Evolutionary conservation across 2,888 invertebrate genomes (phyloP), one percentile per base, ranked within the genome.

Genomic region (Micoletzkya japonica): DNA sequence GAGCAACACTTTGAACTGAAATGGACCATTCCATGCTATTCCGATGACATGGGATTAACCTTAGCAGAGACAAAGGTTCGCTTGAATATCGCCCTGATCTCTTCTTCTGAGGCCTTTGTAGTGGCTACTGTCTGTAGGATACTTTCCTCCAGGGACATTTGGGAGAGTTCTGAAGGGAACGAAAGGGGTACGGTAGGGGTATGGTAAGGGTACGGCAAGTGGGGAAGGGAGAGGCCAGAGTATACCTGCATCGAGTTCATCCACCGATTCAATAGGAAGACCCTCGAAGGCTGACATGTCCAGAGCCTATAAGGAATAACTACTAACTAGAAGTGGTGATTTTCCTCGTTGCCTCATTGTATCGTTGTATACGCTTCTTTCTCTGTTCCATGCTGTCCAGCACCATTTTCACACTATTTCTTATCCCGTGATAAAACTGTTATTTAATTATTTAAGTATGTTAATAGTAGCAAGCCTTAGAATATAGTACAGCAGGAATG

Each of bases 1-100:
- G 57, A 78, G 67, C 14, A 78, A 60, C 6, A 74, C 73, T 6
- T 36, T 32, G 20, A 75, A 44, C 72, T 76, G 49, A 50, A 76
- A 10, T 44, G 20, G 10, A 14, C 44, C 20, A 44, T 20, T 44
- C 10, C 44, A 14, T 20, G 10, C 20, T 10, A 14, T 10, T 44
- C 20, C 44, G 44, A 44, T 44, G 10, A 44, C 44, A 44, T 14
- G 10, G 44, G 10, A 10, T n/a, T n/a, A n/a, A n/a, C 4, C 26
- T n/a, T 56, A 52, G 52, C 14, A 52, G 6, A n/a, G 24, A 52
- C 24, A 24, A 52, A 52, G 28, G 2, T 20, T 34, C 28, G n/a
- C n/a, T n/a, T n/a, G n/a, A n/a, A n/a, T 20, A 10, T 30, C 56
- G 14, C 10, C 36, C 24, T 7, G 20, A 17, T 2, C 1, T 26